A percentile compares a stretch with the other conserved stretches of the same genome.
These are phyloP conservation scores for Periplaneta americana DNA, from an alignment of 1,140 invertebrate species.

Conservation along the genomic window DNA sequence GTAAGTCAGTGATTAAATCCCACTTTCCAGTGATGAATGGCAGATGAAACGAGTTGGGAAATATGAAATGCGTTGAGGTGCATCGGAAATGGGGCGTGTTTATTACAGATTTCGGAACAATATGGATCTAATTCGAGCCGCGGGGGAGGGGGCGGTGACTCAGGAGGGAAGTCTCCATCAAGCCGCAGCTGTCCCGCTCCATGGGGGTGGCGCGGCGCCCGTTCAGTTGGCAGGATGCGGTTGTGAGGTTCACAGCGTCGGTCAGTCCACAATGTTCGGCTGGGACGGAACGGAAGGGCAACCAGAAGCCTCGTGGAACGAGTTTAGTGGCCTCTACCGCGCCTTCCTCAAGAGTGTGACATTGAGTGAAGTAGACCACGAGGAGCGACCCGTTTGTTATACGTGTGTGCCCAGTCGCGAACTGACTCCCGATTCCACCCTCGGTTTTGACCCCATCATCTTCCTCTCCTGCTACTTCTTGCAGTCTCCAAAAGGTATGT, in stretches of 20 bases:
- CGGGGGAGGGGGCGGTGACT: neutral
- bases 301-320: conserved; percentile 38
- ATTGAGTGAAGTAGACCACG: conserved; percentile 56
- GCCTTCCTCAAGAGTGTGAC: conserved; percentile 54
- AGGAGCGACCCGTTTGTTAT: conserved; percentile 52
- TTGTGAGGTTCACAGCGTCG: conserved; percentile 1
- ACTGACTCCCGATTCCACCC: conserved; percentile 27
- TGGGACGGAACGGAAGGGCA: conserved; percentile 21
- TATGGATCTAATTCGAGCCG: neutral
- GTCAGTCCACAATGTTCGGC: conserved; percentile 30
- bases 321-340: conserved; percentile 46
- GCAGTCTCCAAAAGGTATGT: conserved; percentile 58
- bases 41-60: neutral
- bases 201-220: neutral
- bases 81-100: neutral
- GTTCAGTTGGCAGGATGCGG: conserved; percentile 3
- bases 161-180: neutral
- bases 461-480: conserved; percentile 56
- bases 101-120: neutral
- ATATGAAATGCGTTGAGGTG: neutral
- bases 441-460: conserved; percentile 50
- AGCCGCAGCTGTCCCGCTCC: neutral
- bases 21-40: no score
- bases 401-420: conserved; percentile 36
- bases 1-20: no score